A percentile compares a stretch with the other conserved stretches of the same genome.
Conservation (phyloP, 2,888 invertebrate genomes). For the Brachypterus glaber region DNA sequence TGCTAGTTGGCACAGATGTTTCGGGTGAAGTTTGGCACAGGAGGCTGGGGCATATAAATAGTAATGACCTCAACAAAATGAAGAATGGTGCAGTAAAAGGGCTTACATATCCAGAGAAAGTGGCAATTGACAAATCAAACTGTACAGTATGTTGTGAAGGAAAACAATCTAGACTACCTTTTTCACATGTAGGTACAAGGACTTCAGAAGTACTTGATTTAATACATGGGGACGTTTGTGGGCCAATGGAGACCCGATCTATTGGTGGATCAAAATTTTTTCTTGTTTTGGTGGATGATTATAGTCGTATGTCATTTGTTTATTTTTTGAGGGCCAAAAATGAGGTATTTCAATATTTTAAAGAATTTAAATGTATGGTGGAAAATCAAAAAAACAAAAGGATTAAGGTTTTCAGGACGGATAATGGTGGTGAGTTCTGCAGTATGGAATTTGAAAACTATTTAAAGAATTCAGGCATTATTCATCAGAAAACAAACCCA, state of each 20-base stretch:
- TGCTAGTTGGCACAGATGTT: background rate
- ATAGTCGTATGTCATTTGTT: conserved; percentile 21
- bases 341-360: conserved; percentile 23
- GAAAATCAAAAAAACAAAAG: conserved; percentile 25
- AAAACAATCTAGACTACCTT: conserved; percentile 12
- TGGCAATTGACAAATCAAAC: no score
- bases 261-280: conserved; percentile 23
- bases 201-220: conserved; percentile 9
- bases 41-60: conserved; percentile 17
- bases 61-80: conserved; percentile 11
- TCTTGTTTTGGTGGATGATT: conserved; percentile 29
- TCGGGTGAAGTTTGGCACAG: conserved; percentile 17
- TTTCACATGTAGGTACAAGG: conserved; percentile 16
- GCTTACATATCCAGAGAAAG: background rate
- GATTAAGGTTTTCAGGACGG: conserved; percentile 25
- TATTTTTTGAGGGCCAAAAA: conserved; percentile 23
- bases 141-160: conserved; percentile 7
- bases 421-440: conserved; percentile 18
- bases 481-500: conserved; percentile 22
- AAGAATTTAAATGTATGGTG: conserved; percentile 24
- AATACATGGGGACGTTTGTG: conserved; percentile 20
- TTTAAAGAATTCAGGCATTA: conserved; percentile 23
- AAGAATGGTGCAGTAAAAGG: conserved; percentile 6
- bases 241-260: conserved; percentile 23
- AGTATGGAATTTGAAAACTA: conserved; percentile 17